A percentile compares a stretch with the other conserved stretches of the same genome.
Evolutionary conservation across 2,888 invertebrate genomes (phyloP).

Genomic region (Augiades crinisus): DNA sequence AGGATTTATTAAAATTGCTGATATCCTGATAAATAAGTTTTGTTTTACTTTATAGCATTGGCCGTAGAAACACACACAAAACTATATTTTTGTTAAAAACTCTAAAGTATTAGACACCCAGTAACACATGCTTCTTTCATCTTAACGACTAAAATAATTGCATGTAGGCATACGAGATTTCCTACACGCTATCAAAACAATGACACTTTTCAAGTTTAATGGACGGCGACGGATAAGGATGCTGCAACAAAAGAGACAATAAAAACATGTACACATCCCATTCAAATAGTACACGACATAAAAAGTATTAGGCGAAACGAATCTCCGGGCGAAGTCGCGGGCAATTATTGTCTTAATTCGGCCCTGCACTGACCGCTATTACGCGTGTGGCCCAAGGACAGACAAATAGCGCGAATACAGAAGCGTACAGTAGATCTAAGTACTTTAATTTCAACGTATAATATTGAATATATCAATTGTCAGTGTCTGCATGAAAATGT

Average conservation of each 20-base stretch:
- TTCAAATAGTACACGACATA: slow-evolving; percentile 51
- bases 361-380: slow-evolving; percentile 69
- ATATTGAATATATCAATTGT: too few relatives aligned
- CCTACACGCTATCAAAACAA: slow-evolving; percentile 11
- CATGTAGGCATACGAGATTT: not conserved
- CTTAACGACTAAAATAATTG: not conserved
- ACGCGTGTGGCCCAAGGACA: slow-evolving; percentile 36
- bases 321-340: slow-evolving; percentile 53
- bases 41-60: too few relatives aligned
- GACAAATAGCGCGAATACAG: slow-evolving; percentile 51
- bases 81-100: too few relatives aligned
- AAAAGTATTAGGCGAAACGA: slow-evolving; percentile 75
- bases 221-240: slow-evolving; percentile 18
- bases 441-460: too few relatives aligned
- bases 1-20: slow-evolving; percentile 1
- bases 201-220: slow-evolving; percentile 25
- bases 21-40: too few relatives aligned
- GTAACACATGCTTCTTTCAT: too few relatives aligned
- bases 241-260: slow-evolving; percentile 27
- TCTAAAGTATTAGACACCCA: too few relatives aligned
- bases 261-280: slow-evolving; percentile 46
- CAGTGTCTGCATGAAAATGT: too few relatives aligned
- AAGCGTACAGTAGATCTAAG: too few relatives aligned
- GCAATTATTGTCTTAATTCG: slow-evolving; percentile 79
- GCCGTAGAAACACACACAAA: too few relatives aligned